A percentile compares a stretch with the other conserved stretches of the same genome.
phyloP scores from a whole-genome alignment of 2,113 vertebrate species.

The Galbula dea region DNA sequence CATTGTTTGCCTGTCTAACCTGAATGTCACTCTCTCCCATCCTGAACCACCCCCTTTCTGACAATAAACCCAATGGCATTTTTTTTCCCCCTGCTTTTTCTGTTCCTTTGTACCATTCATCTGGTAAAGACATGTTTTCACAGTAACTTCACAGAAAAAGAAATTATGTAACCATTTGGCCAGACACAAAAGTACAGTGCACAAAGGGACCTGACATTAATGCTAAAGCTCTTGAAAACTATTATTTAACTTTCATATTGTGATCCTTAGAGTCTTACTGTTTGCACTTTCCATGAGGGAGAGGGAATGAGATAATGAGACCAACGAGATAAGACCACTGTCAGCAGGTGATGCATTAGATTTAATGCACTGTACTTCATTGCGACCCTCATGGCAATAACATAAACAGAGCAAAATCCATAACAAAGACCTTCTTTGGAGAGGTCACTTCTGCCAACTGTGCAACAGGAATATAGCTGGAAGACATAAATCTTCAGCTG shows the following conservation, averaged over 20 bases:
- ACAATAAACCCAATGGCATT: background rate
- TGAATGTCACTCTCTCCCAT: background rate
- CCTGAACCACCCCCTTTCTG: background rate
- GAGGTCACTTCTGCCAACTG: slow-evolving; percentile 58
- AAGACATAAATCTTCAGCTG: slow-evolving; percentile 66
- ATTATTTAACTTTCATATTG: slow-evolving; percentile 23
- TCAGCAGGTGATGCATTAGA: slow-evolving; percentile 69
- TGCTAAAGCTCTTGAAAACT: slow-evolving; percentile 24
- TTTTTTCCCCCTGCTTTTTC: background rate
- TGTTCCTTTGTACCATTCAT: background rate
- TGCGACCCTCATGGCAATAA: slow-evolving; percentile 53
- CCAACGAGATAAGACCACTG: slow-evolving; percentile 48
- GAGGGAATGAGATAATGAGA: background rate
- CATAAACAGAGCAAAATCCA: slow-evolving; percentile 57
- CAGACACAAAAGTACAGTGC: background rate
- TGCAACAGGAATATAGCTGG: slow-evolving; percentile 2
- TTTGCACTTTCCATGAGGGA: background rate
- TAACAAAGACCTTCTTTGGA: slow-evolving; percentile 55
- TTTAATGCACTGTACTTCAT: slow-evolving; percentile 70
- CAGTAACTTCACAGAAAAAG: background rate
- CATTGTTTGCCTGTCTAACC: background rate
- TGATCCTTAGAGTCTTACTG: background rate
- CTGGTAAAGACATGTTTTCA: background rate
- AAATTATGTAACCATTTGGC: background rate
- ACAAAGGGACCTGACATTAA: background rate